These are phyloP conservation scores for Apostichopus californicus DNA, from an alignment of 35 echinoderm and acorn worm genomes.

Conservation along the genomic window DNA sequence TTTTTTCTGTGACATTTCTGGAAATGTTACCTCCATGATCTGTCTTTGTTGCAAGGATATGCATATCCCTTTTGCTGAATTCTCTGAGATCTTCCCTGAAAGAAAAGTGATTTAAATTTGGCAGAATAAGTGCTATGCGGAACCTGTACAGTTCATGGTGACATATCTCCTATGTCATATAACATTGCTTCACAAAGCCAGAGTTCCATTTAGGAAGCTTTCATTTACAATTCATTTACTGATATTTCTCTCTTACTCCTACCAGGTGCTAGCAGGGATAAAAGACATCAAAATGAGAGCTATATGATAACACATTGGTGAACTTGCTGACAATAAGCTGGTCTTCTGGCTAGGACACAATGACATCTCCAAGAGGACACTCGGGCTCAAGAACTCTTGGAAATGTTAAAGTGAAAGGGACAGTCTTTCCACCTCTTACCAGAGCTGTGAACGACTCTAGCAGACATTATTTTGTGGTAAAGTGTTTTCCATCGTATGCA, in stretches of 20 bases:
- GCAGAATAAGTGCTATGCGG: too few species aligned
- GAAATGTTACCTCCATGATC: too few species aligned
- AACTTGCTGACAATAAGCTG: not conserved
- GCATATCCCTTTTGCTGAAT: too few species aligned
- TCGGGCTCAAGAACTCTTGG: slow-evolving; percentile 41
- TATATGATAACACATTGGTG: not conserved
- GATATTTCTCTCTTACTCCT: not conserved
- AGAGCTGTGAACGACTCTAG: slow-evolving; percentile 49
- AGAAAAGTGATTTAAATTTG: too few species aligned
- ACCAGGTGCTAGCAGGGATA: not conserved
- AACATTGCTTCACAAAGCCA: too few species aligned
- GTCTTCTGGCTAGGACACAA: not conserved
- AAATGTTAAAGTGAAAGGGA: slow-evolving; percentile 44
- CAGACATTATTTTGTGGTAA: slow-evolving; percentile 50
- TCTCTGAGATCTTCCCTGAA: too few species aligned
- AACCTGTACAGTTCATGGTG: too few species aligned
- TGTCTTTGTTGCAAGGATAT: too few species aligned
- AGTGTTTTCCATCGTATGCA: not conserved
- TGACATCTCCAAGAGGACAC: slow-evolving; percentile 50
- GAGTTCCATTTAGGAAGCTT: too few species aligned
- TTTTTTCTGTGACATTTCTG: too few species aligned
- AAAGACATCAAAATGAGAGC: not conserved
- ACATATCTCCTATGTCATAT: too few species aligned
- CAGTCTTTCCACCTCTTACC: slow-evolving; percentile 38
- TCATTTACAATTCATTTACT: not conserved